Evolutionary conservation across 2,797 vertebrate genomes (phyloP), one percentile per base, ranked within the genome.

Genomic region (Kryptolebias ocellatus): DNA sequence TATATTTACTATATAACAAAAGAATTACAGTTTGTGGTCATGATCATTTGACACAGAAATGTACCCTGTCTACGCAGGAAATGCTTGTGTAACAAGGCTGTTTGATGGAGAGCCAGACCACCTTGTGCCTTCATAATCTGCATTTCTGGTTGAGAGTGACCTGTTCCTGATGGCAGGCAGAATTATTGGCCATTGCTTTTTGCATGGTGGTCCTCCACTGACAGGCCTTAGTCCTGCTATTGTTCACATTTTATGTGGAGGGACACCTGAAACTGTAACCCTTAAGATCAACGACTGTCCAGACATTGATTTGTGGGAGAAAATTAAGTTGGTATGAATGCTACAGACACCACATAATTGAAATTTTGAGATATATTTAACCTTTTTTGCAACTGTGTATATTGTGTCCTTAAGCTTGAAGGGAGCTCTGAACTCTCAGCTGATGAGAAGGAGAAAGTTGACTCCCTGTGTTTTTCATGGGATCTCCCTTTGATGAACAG

Each of bases 121-220:
- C 49, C 18, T 50, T 20, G 49, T 50, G n/a, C 9, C 47, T 24
- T 50, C 8, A 7, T 20, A 18, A 11, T 50, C 49, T 24, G n/a
- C 17, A 18, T 49, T 49, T 49, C 47, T 49, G 17, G 47, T 49
- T 6, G n/a, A 49, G 47, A 49, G 47, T 49, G 47, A 49, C 9
- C 47, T 49, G n/a, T 49, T 49, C 5, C n/a, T 49, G 6, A 49
- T 49, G 47, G 47, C 47, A 49, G 47, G 47, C 47, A 49, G 47
- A 49, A 49, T 49, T 17, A 49, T 49, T 8, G 49, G 49, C 18
- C 49, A 50, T 24, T 50, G n/a, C 49, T 50, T 50, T 50, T 11
- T 50, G 49, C 49, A 50, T 24, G 49, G 49, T 1, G 49, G n/a
- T 10, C 49, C 49, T 20, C 18, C n/a, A 10, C 18, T 50, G 18